Base-by-base conservation (phyloP, 2,888 invertebrate species). In the Caenorhabditis doughertyi region DNA sequence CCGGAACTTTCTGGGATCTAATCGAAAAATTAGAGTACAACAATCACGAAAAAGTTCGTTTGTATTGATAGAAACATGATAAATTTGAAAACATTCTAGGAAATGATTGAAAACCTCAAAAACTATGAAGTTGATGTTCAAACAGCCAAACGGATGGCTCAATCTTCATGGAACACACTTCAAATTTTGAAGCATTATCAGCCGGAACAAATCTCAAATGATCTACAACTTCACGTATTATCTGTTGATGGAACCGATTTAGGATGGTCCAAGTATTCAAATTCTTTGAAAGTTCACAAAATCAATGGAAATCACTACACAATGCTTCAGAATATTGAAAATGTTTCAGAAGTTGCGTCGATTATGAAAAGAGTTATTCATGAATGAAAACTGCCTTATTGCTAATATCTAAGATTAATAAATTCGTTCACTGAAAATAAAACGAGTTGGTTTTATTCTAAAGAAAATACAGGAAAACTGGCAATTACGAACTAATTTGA, bases 171-270 rank as follows among this genome's bases (percentile, higher is more conserved):
- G 83, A 64, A 76, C 39, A 74, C 39, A 9, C 70, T 83, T 5
- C 79, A 79, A 64, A 44, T 65, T 23, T 21, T 83, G 42, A 83
- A 71, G 44, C 42, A 49, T 23, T 83, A 64, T 27, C 8, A 55
- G 2, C 79, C 79, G 2, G 13, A 56, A 29, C n/a, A 9, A 2
- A 9, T 4, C 39, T 13, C 2, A 1, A 47, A 49, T 8, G 16
- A 11, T 13, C 13, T 1, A 7, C n/a, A 49, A 21, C 16, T 79
- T 5, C 42, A 76, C 42, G 64, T 85, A 9, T 74, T 87, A 27
- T 85, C 87, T 2, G 68, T 81, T 18, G 79, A 85, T 70, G 85
- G 85, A 53, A 76, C 74, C 9, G 84, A 84, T 84, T 68, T 87
- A 44, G 83, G 85, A 67, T 87, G 87, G 87, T 72, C 56, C 9